phyloP scores from a whole-genome alignment of 2,113 vertebrate genomes.

The Galemys pyrenaicus region DNA sequence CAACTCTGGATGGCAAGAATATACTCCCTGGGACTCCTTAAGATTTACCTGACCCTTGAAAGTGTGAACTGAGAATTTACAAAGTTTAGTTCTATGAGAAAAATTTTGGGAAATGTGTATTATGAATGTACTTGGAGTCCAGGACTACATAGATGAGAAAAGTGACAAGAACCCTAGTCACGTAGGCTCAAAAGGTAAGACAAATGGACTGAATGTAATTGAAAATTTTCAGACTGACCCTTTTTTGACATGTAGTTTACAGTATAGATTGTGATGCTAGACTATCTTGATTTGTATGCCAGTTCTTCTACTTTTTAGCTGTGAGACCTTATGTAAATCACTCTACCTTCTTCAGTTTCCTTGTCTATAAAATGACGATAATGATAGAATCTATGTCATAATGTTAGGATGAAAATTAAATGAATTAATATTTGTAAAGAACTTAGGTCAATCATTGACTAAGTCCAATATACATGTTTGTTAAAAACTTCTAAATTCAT shows the following conservation, averaged over 20 bases:
- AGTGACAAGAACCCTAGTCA: not conserved
- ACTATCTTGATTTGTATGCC: not conserved
- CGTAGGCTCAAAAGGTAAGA: not conserved
- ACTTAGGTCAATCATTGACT: not conserved
- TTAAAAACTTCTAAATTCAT: not conserved
- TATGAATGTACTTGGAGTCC: not conserved
- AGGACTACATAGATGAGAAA: not conserved
- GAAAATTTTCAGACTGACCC: not conserved
- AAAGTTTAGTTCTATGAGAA: conserved; percentile 7
- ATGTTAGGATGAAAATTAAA: not conserved
- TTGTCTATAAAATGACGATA: not conserved
- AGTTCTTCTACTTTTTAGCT: not conserved
- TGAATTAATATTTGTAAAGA: not conserved
- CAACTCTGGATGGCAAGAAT: not conserved
- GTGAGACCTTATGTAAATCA: not conserved
- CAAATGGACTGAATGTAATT: not conserved
- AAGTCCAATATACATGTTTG: not conserved
- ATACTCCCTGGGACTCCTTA: not conserved
- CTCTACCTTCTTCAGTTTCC: not conserved
- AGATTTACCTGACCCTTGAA: not conserved
- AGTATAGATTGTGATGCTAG: not conserved
- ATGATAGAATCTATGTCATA: not conserved
- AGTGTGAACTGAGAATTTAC: not conserved
- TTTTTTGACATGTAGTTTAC: not conserved
- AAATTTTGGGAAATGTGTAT: not conserved